Conservation (phyloP, 2,797 vertebrate species). For the Pelobates cultripes region DNA sequence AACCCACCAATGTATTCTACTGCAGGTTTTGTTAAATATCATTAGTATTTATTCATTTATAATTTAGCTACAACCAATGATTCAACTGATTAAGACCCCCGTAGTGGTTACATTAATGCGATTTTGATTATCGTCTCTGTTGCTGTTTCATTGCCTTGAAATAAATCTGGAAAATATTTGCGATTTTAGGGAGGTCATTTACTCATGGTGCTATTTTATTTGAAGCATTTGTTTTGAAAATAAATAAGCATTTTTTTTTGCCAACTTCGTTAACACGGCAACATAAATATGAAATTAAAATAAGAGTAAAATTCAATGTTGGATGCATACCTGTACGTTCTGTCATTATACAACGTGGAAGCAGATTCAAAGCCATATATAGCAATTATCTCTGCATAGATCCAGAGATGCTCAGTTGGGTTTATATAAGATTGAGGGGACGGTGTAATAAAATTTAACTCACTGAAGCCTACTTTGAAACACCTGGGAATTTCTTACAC, state of each 20-base stretch:
- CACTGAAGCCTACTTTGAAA: too few species aligned
- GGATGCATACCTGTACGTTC: too few species aligned
- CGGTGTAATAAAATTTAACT: too few species aligned
- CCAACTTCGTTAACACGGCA: background rate
- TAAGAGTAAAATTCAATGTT: background rate
- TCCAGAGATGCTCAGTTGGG: too few species aligned
- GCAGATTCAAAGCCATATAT: too few species aligned
- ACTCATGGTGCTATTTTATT: background rate
- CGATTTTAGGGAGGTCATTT: background rate
- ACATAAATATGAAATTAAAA: background rate
- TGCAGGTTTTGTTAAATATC: constrained; percentile 7
- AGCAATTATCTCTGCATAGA: too few species aligned
- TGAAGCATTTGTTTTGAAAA: background rate
- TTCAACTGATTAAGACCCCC: background rate
- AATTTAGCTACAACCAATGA: constrained; percentile 11
- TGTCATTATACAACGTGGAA: too few species aligned
- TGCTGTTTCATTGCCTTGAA: background rate
- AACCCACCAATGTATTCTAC: background rate
- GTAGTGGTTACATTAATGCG: background rate
- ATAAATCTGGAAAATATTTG: background rate
- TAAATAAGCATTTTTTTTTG: background rate
- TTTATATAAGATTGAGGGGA: too few species aligned
- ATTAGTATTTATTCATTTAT: constrained; percentile 15
- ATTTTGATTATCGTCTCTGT: background rate
- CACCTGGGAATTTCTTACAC: too few species aligned